Base-by-base conservation (phyloP, 1,140 invertebrate species). In the Aplysia californica region DNA sequence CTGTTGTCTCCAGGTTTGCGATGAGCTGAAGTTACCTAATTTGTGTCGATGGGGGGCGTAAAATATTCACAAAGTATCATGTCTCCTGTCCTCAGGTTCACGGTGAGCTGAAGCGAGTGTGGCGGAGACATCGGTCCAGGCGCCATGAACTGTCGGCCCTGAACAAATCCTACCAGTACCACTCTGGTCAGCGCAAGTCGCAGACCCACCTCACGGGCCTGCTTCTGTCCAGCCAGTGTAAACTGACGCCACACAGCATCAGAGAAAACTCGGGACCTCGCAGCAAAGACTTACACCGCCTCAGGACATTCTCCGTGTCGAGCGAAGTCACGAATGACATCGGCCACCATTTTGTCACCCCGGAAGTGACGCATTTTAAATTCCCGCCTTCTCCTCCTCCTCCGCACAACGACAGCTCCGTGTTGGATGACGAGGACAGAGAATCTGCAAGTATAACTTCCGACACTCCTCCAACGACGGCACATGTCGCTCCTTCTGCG, bases 61-160 rank as follows among this genome's bases (percentile, higher is more conserved):
- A 50, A 61, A 26, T 29, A 61, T 6, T 29, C 6, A 61, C 38
- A n/a, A 3, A 67, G 35, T 23, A 39, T 39, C n/a, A n/a, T n/a
- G n/a, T 66, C 50, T n/a, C 31, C 23, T 23, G 23, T 20, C 29
- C 10, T 10, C 73, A 80, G 79, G 76, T 80, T 0, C 79, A 80
- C 56, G 31, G 41, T n/a, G 79, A 80, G 55, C 55, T 80, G 38
- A 78, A 75, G 5, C 65, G 75, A 18, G 69, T 77, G 55, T 80
- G 79, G 79, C 44, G 35, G 26, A 72, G 79, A 4, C 73, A 80
- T 61, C 55, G 61, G 26, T 64, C 58, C 35, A 68, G 79, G 50
- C 76, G 76, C 4, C 44, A 58, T 33, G 76, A 80, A 15, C 1
- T 70, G 29, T 56, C 68, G 15, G 23, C 50, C 26, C 55, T 70